Base-by-base conservation (phyloP, 2,113 vertebrate species). In the Ictalurus punctatus region DNA sequence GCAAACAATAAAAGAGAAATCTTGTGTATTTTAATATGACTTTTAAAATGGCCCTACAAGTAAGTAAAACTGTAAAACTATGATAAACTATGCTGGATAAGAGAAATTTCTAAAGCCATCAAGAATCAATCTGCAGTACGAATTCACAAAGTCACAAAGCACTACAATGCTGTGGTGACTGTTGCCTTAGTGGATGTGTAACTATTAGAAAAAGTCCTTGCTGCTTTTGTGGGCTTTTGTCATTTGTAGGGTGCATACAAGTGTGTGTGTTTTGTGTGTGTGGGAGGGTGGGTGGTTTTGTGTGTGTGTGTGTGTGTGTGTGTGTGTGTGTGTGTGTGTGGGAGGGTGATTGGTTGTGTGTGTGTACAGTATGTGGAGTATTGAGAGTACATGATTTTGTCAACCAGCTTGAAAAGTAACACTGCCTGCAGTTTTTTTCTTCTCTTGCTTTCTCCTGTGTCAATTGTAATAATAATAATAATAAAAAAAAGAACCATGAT, bases 181-280 rank as follows among this genome's bases (percentile, higher is more conserved):
- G 30, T 67, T 87, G 76, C 76, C 88, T 91, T 82, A 79, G 71
- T 81, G 83, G 56, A 86, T 58, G 85, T 65, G 54, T 86, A 83
- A 90, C 94, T 95, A 95, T 94, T 95, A 95, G 95, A 95, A 88
- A 85, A 52, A 69, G 56, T 86, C 56, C 73, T 89, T 90, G 81
- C 88, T 84, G 91, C 79, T 86, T 89, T 88, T 86, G 88, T 92
- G 59, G 79, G 87, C 34, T 89, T 89, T 76, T 90, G 80, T 90
- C 59, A 25, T 81, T 73, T 56, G 14, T 83, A 84, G 34, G 21
- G 76, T 85, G 54, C 17, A 19, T 83, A 12, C 76, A 76, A n/a
- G 34, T 63, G 71, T 74, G 67, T 44, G 81, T 79, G 74, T 80
- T 34, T 63, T 67, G 71, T 74, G 67, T 30, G 67, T 69, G 67